Percentiles rank a stretch among this genome's conserved stretches.
These are phyloP conservation scores for Chironomus tentans DNA, from an alignment of 2,888 invertebrate genomes.

Conservation along the genomic window DNA sequence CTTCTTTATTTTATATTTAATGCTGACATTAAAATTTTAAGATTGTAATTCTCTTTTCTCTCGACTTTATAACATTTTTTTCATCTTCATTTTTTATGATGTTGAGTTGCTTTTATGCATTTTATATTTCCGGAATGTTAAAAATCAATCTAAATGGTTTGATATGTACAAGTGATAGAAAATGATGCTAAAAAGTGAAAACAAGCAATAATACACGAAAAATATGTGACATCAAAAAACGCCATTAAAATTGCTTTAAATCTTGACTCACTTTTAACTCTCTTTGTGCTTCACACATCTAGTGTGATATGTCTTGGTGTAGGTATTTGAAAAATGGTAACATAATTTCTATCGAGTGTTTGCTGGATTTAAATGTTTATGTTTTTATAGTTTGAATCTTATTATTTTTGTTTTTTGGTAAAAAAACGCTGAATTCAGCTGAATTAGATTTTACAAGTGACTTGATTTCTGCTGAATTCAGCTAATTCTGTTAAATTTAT, in stretches of 20 bases:
- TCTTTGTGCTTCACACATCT: background rate
- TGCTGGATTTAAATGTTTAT: too few relatives aligned
- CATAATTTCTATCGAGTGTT: too few relatives aligned
- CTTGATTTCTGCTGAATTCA: too few relatives aligned
- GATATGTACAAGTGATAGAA: background rate
- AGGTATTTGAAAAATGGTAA: too few relatives aligned
- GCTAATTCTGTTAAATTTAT: too few relatives aligned
- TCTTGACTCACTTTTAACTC: background rate
- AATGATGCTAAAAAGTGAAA: background rate
- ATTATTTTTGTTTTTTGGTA: too few relatives aligned
- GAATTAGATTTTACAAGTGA: too few relatives aligned
- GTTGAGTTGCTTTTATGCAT: background rate
- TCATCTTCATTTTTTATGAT: background rate
- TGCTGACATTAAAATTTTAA: background rate
- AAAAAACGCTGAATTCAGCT: too few relatives aligned
- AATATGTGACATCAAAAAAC: background rate
- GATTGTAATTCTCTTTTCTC: background rate
- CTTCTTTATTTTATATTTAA: too few relatives aligned
- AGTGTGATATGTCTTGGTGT: background rate
- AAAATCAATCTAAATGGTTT: slow-evolving; percentile 8
- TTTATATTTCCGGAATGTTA: slow-evolving; percentile 8
- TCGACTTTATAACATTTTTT: too few relatives aligned
- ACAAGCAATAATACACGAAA: background rate
- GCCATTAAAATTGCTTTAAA: background rate
- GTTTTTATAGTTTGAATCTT: too few relatives aligned